Base-by-base conservation (phyloP, 2,113 vertebrate species). In the Pomatostomus ruficeps region DNA sequence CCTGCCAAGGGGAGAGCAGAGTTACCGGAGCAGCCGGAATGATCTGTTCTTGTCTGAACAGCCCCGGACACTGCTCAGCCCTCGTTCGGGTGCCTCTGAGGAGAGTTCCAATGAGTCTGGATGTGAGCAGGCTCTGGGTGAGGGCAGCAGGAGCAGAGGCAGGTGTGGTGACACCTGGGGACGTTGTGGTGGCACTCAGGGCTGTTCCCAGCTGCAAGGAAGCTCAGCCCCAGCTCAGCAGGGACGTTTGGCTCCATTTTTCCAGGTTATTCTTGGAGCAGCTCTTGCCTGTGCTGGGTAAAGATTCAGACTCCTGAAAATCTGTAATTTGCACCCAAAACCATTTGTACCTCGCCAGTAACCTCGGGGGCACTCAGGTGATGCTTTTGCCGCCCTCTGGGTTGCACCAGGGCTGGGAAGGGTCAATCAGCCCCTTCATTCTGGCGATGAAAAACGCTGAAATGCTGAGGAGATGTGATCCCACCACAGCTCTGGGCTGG, bases 141-240 rank as follows among this genome's bases (percentile, higher is more conserved):
- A 5, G n/a, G n/a, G n/a, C n/a, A 6, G 40, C 6, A 63, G 82
- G 57, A 80, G 1, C 14, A 65, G 79, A 35, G 11, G 3, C 2
- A 0, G 4, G 0, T 15, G 42, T 4, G 36, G 13, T 25, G 45
- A 6, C 29, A 1, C 13, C 38, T 0, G 1, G 36, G 19, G 29
- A 9, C 4, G 14, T 45, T 40, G 24, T 4, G 4, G 3, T 36
- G 51, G 3, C 5, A 4, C 4, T 12, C n/a, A 14, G 36, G n/a
- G 10, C 26, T 67, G 40, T 6, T 61, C 18, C 11, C 18, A 51
- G 48, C 57, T 52, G 40, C 23, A 11, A 26, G 18, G 40, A 35
- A 29, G 9, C 5, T 24, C 16, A 42, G 31, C 5, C 5, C 6
- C 10, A 3, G 23, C 29, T 20, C n/a, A 12, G 35, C 1, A 22